Conservation (phyloP, 1,140 invertebrate species). For the Trigoniulus corallinus region DNA sequence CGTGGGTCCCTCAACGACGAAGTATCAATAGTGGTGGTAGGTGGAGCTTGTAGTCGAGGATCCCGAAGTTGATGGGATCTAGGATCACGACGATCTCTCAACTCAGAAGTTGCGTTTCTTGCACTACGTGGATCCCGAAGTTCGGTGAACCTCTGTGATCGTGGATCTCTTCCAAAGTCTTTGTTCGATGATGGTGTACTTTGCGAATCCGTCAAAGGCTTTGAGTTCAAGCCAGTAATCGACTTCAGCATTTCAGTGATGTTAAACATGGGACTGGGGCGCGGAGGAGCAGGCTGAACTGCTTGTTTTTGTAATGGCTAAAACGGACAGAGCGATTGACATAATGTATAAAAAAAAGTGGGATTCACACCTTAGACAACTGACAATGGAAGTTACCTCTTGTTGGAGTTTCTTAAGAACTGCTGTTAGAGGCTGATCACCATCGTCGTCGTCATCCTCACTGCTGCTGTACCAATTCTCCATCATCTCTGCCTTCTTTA, state of each 20-base stretch:
- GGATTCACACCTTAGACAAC: not conserved
- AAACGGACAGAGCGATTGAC: not conserved
- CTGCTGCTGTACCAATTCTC: conserved; percentile 57
- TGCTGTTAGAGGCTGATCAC: conserved; percentile 18
- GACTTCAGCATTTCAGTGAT: not conserved
- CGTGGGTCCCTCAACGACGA: too few relatives aligned
- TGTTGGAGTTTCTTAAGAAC: conserved; percentile 20
- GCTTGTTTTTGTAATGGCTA: not conserved
- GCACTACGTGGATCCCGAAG: not conserved
- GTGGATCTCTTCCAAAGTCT: not conserved
- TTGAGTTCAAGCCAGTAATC: not conserved
- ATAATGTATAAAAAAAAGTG: not conserved
- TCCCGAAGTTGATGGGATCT: too few relatives aligned
- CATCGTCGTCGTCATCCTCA: conserved; percentile 38
- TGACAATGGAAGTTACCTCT: conserved; percentile 10
- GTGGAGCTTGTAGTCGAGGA: too few relatives aligned
- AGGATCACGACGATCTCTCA: not conserved
- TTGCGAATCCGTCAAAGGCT: not conserved
- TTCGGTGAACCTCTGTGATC: too few relatives aligned
- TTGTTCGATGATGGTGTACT: not conserved
- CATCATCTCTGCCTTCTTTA: conserved; percentile 10
- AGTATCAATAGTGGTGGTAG: too few relatives aligned
- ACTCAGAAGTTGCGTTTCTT: too few relatives aligned
- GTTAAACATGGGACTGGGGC: not conserved
- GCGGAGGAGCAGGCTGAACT: not conserved